Percentiles rank a stretch among this genome's conserved stretches.
Conservation (phyloP, 2,888 invertebrate species). For the Trissonchulus sp. region DNA sequence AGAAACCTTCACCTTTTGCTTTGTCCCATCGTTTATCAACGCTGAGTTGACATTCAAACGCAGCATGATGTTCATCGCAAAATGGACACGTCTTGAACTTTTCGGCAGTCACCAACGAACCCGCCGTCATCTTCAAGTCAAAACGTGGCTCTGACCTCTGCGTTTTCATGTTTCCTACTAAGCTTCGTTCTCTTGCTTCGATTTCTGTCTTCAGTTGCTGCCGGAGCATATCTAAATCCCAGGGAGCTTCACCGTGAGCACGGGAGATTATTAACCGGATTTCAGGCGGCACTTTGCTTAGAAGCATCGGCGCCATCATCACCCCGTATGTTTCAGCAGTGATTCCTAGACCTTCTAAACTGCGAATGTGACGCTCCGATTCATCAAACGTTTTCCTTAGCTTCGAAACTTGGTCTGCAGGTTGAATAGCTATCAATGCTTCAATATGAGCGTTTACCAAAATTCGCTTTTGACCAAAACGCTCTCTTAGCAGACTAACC, state of each 20-base stretch:
- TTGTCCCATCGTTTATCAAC: too few relatives aligned
- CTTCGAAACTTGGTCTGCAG: slow-evolving; percentile 4
- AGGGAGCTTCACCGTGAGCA: not conserved
- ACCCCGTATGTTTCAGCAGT: slow-evolving; percentile 1
- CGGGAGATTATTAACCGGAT: not conserved
- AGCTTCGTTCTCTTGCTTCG: slow-evolving; percentile 22
- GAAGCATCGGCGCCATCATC: slow-evolving; percentile 2
- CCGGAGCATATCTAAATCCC: slow-evolving; percentile 4
- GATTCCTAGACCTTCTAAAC: slow-evolving; percentile 1
- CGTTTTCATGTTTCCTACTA: too few relatives aligned
- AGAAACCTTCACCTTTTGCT: too few relatives aligned
- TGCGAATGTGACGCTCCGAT: slow-evolving; percentile 11
- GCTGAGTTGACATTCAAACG: too few relatives aligned
- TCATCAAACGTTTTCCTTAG: slow-evolving; percentile 8
- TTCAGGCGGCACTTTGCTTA: slow-evolving; percentile 3
- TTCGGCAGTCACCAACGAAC: too few relatives aligned
- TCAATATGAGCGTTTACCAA: slow-evolving; percentile 1
- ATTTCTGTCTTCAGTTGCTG: slow-evolving; percentile 9
- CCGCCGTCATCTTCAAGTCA: too few relatives aligned
- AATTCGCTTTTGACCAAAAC: slow-evolving; percentile 10
- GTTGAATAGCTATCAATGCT: slow-evolving; percentile 11
- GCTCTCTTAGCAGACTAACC: not conserved
- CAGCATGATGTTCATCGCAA: too few relatives aligned
- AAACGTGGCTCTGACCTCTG: too few relatives aligned
- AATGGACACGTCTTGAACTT: too few relatives aligned